Evolutionary conservation across 1,140 invertebrate genomes (phyloP), one percentile per base, ranked within the genome.

Genomic region (Neuroterus valhalla): DNA sequence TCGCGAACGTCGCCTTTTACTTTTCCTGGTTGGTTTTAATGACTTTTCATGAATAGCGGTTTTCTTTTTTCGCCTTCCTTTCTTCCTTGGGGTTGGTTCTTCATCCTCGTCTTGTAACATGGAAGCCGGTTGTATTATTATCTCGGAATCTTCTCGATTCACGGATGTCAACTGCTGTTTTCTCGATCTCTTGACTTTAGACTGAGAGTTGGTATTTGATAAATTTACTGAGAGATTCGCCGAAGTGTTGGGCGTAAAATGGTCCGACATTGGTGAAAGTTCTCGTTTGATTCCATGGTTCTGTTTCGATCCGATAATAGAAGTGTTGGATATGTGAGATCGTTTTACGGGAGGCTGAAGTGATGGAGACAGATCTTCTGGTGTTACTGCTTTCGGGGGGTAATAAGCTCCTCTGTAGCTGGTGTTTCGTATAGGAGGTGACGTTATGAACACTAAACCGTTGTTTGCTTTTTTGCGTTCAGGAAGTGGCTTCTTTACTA

Each of bases 101-200:
- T 84, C 79, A 14, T 88, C 85, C 14, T 89, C 87, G 42, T 89
- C 87, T 0, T 78, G 81, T 11, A 84, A 68, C 43, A 85, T 75
- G 4, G 83, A 85, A 3, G 88, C 85, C 2, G 88, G 85, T 77
- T 90, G 89, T 45, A 90, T 90, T 31, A 90, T 90, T 10, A 90
- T 90, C 75, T 90, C 89, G 0, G 88, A 87, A 78, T 89, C 89
- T 2, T 83, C 87, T 1, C 89, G 86, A 78, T 90, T 87, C 1
- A 90, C 88, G 0, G 81, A 83, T 10, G 84, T 88, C 66, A 90
- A 77, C 71, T 90, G 88, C 50, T 90, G 89, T 48, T 90, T 90
- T n/a, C 89, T 78, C 0, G 88, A 83, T 73, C 89, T 77, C 68
- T 90, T 90, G 2, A 84, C 83, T 78, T 85, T 83, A 6, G 73